Evolutionary conservation across 2,797 vertebrate genomes (phyloP), one percentile per base, ranked within the genome.

Genomic region (Amblyopsis hoosieri): DNA sequence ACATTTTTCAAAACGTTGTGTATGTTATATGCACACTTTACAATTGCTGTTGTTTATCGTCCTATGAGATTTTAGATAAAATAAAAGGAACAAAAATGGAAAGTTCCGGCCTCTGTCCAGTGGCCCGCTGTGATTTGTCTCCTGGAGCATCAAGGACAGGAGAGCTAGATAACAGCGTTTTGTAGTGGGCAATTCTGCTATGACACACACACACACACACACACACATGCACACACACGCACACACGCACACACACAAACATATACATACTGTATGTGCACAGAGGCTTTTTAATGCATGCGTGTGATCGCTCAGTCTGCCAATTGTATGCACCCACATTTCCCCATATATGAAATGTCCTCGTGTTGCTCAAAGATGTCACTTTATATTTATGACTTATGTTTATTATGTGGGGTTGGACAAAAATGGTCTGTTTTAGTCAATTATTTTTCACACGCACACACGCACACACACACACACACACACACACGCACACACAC

Each of bases 81-180:
- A n/a, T 14, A 14, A 57, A 8, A 12, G 5, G 2, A 46, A 10
- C 49, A 46, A 45, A 59, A 62, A 73, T 52, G 51, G 45, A 60
- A 53, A 62, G 69, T 14, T 45, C 55, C 60, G 57, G 54, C 58
- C 3, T 29, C 23, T 29, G 61, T 54, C 46, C 55, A 54, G 58
- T 52, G 47, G 57, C 60, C 57, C 45, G n/a, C 49, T 47, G 13
- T 29, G 23, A 29, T 29, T 29, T 46, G 53, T 72, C 66, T 75
- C 63, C 76, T 56, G 73, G 66, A 72, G 53, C 60, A 61, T 74
- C 76, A 80, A 76, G 62, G 79, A 84, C 64, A 57, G 57, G 45
- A 19, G 58, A 69, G 71, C 87, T 79, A 80, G 85, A 88, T 80
- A 86, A 82, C 61, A 19, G 81, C 78, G 76, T 87, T 87, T 89